Base-by-base conservation (phyloP, 2,888 invertebrate genomes). In the Mythimna lalbum region DNA sequence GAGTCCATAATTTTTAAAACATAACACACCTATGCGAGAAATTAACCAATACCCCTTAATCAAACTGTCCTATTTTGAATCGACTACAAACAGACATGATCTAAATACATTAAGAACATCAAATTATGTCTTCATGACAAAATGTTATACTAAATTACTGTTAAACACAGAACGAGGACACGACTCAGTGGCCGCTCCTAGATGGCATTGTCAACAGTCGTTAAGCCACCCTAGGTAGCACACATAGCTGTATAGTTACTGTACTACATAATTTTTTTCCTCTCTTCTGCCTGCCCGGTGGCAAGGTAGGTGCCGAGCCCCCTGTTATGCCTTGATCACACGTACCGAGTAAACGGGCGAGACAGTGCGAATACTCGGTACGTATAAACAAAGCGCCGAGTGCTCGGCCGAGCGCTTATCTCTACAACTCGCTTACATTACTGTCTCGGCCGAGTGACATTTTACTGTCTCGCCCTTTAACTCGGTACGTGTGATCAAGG, bases 41-140 rank as follows among this genome's bases (percentile, higher is more conserved):
- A 43, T n/a, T 47, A 53, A 2, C 14, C 7, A 17, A 19, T 33
- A 43, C 10, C 14, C 12, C 7, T n/a, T 27, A 27, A 72, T 63
- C 9, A 47, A 73, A 65, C 27, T 6, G 57, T 52, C 55, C 9
- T 55, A 65, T 56, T 36, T 27, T 33, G 23, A 49, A 23, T 23
- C 7, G n/a, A 73, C 10, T 27, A n/a, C 33, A 23, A 64, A 23
- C 49, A 56, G 2, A 56, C 49, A 19, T 27, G 75, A 75, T 75
- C 49, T 39, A 75, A 59, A 59, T 73, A 73, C 50, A 76, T 27
- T 33, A 23, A n/a, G 14, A 76, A 60, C 60, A 50, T 66, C 59
- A 52, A 56, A 31, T 39, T 4, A 69, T 63, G 31, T 69, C 31
- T 64, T 75, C 21, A 33, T 12, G 49, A 65, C 49, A 65, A 62